These are phyloP conservation scores for Ceyx erithaca DNA, from an alignment of 2,797 vertebrate genomes.

Conservation along the genomic window DNA sequence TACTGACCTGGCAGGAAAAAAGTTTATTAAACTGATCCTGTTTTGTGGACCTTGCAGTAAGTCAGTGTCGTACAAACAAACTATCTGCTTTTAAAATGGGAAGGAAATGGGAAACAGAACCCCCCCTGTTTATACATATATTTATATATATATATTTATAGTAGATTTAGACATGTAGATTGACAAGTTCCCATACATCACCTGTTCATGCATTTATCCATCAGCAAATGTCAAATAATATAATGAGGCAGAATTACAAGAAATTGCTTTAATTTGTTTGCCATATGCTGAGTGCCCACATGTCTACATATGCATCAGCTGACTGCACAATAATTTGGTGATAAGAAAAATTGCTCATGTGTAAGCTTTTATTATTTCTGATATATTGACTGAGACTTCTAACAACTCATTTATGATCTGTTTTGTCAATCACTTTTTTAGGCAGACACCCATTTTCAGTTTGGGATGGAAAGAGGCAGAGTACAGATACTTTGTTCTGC, in stretches of 20 bases:
- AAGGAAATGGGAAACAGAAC: not conserved
- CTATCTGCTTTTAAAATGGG: not conserved
- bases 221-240: slow-evolving; percentile 7
- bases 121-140: rapidly evolving
- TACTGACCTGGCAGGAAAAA: not conserved
- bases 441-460: not conserved
- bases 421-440: not conserved
- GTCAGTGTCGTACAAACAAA: not conserved
- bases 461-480: not conserved
- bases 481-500: not conserved
- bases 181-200: not conserved
- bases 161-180: not conserved
- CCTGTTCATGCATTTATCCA: not conserved
- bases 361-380: slow-evolving; percentile 3
- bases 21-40: not conserved
- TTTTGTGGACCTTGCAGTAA: not conserved
- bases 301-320: slow-evolving; percentile 30
- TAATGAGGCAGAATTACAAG: not conserved
- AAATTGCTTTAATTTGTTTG: slow-evolving; percentile 37
- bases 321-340: not conserved
- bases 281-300: slow-evolving; percentile 43
- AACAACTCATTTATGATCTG: not conserved
- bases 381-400: not conserved
- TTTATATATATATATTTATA: not conserved
- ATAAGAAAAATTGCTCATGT: slow-evolving; percentile 31